Evolutionary conservation across 1,140 invertebrate genomes (phyloP), one percentile per base, ranked within the genome.

Genomic region (Nephila pilipes): DNA sequence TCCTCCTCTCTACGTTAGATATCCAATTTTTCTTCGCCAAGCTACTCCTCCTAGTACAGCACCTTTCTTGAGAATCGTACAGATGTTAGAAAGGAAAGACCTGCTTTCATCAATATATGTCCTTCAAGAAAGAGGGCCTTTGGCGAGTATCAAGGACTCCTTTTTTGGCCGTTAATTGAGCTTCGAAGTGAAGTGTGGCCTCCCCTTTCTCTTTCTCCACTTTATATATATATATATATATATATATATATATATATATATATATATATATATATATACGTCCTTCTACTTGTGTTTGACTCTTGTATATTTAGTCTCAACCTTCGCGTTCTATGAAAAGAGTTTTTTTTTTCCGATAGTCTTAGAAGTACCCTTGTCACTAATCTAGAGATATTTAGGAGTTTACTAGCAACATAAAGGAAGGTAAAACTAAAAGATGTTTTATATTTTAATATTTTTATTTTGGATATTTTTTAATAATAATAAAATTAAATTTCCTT

Each of bases 91-190:
- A 63, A 20, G 60, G 60, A n/a, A 63, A 63, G 60, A 63, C 65
- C 25, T 69, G 65, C 65, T 69, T 69, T 69, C 65, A 69, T 69
- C 65, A 69, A 69, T 69, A 69, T 16, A 69, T 29, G 65, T 69
- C 65, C 65, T 69, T 69, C 1, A 69, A 69, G 65, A 25, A 69
- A 29, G 18, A 69, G 25, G 65, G 65, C 29, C 65, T 69, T 69
- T 69, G 79, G 79, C 79, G 79, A 81, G 46, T 81, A 81, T 81
- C 36, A 46, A 81, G 46, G 46, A 18, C 36, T 54, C n/a, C 79
- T 81, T 46, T 46, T 54, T n/a, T 29, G 65, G 65, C 65, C 25
- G n/a, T 69, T 85, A 85, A 85, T 85, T 85, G 83, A 85, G 83
- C 55, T 25, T 20, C 55, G 46, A 25, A 46, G 22, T 69, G 65